These are phyloP conservation scores for Echinarachnius parma DNA, from an alignment of 53 echinoderm and acorn worm genomes.

Conservation along the genomic window DNA sequence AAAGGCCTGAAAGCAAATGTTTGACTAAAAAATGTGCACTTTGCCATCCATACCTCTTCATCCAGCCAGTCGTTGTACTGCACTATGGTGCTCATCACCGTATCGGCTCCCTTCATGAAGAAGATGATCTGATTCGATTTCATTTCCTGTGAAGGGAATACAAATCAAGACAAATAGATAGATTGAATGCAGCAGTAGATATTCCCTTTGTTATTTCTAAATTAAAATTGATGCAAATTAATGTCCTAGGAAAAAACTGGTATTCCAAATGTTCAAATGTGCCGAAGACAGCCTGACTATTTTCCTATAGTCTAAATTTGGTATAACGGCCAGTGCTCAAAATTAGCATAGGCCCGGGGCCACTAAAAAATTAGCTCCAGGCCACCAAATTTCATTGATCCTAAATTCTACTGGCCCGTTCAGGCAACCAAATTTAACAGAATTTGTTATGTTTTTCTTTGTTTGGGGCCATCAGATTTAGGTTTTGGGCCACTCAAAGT, in stretches of 20 bases:
- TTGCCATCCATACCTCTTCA: constrained; percentile 70
- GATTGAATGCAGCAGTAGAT: background rate
- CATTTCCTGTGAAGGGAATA: constrained; percentile 58
- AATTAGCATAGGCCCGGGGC: no score
- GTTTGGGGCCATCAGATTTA: no score
- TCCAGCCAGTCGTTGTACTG: constrained; percentile 99
- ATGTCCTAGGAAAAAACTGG: background rate
- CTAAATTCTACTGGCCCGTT: no score
- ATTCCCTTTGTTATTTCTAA: background rate
- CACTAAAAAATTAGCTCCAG: no score
- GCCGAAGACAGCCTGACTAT: no score
- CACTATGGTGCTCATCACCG: constrained; percentile 90
- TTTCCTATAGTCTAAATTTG: background rate
- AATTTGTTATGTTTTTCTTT: no score
- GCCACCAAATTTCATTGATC: no score
- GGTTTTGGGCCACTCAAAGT: no score
- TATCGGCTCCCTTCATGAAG: constrained; percentile 95
- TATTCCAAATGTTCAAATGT: background rate
- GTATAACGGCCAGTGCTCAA: no score
- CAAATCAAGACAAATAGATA: background rate
- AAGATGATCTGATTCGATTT: constrained; percentile 84
- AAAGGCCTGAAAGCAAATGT: background rate
- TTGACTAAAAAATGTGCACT: background rate
- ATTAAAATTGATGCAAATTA: background rate
- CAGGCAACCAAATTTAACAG: no score